Percentiles rank a stretch among this genome's conserved stretches.
Conservation (phyloP, 2,113 vertebrate genomes). For the Pteropus alecto region DNA sequence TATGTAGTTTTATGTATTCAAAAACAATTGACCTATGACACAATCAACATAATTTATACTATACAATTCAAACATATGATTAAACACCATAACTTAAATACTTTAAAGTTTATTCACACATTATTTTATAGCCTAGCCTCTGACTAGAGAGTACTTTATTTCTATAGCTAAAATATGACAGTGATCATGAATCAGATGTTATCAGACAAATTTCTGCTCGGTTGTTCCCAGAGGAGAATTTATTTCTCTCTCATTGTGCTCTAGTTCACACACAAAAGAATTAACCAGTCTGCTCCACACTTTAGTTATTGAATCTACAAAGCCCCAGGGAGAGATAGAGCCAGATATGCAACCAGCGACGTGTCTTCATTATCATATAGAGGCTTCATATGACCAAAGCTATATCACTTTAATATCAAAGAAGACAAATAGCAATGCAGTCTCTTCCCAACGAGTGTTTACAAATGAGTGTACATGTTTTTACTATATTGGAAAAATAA, state of each 20-base stretch:
- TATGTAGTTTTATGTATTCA: slow-evolving; percentile 1
- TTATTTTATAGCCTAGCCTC: background rate
- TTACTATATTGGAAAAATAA: background rate
- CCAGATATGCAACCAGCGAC: background rate
- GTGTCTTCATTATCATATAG: background rate
- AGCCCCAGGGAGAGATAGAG: background rate
- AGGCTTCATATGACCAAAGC: background rate
- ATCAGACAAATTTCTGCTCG: background rate
- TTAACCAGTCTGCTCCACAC: background rate
- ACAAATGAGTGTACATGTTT: background rate
- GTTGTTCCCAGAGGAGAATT: background rate
- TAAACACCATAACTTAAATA: background rate
- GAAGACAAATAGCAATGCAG: background rate
- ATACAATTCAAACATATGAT: background rate
- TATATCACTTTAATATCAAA: background rate
- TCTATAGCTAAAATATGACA: background rate
- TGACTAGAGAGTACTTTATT: background rate
- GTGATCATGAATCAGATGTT: slow-evolving; percentile 13
- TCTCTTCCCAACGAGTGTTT: background rate
- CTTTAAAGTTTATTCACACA: slow-evolving; percentile 4
- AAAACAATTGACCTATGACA: slow-evolving; percentile 7
- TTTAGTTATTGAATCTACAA: background rate
- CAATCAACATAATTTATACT: background rate
- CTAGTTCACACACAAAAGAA: background rate
- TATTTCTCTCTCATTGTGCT: background rate